phyloP scores from a whole-genome alignment of 2,888 invertebrate genomes.

The Polyploca ridens region DNA sequence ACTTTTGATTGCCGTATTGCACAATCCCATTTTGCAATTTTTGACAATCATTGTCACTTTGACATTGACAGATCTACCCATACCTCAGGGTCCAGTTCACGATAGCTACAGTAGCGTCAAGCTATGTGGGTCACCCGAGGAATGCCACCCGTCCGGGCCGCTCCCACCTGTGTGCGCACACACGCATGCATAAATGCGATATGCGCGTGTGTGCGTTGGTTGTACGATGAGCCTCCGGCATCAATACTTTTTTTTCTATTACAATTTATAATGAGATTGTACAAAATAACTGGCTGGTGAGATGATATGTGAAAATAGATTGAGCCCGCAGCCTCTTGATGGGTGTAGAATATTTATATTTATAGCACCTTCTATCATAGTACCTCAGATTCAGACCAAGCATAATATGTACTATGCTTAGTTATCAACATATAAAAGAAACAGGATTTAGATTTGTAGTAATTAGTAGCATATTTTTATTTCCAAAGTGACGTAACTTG shows the following conservation, averaged over 20 bases:
- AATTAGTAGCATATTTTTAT: no score
- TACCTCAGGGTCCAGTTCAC: conserved; percentile 31
- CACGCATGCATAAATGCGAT: conserved; percentile 23
- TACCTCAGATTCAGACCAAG: no score
- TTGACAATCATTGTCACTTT: not conserved
- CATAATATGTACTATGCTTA: no score
- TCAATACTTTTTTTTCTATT: conserved; percentile 16
- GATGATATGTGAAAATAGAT: conserved; percentile 9
- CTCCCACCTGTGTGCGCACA: conserved; percentile 67
- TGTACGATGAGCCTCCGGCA: conserved; percentile 21
- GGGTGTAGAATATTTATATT: not conserved
- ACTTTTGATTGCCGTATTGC: not conserved
- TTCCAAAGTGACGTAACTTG: no score
- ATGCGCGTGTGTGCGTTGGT: conserved; percentile 28
- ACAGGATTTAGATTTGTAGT: no score
- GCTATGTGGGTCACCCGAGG: conserved; percentile 79
- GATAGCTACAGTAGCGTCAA: conserved; percentile 37
- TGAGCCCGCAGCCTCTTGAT: not conserved
- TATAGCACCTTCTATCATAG: not conserved
- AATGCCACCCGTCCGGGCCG: conserved; percentile 77
- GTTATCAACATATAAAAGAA: no score
- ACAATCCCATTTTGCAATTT: not conserved
- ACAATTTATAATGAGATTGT: conserved; percentile 5
- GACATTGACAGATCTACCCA: conserved; percentile 1
- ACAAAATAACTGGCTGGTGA: conserved; percentile 8